Evolutionary conservation across 2,113 vertebrate species (phyloP).

Genomic region (Amphiprion percula): DNA sequence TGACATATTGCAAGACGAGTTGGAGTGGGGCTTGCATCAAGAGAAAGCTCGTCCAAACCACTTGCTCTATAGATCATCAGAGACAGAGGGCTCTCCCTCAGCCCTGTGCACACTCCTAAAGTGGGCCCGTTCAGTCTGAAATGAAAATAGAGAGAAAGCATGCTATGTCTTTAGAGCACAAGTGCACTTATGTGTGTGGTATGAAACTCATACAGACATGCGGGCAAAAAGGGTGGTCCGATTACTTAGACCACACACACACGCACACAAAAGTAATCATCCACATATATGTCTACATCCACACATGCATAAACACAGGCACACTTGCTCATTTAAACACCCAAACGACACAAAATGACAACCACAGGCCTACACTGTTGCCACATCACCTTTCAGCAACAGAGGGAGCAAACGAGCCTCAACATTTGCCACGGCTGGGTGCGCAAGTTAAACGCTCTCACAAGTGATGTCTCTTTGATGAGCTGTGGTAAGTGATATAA

Average conservation of each 20-base stretch:
- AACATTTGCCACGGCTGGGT: conserved; percentile 66
- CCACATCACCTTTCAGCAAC: conserved; percentile 53
- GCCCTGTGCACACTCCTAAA: conserved; percentile 47
- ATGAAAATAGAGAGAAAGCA: conserved; percentile 51
- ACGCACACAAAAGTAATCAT: conserved; percentile 39
- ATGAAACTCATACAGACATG: conserved; percentile 60
- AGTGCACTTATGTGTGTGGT: conserved; percentile 57
- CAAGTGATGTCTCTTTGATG: conserved; percentile 79
- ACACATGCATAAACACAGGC: conserved; percentile 6
- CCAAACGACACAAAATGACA: conserved; percentile 63
- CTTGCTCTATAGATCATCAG: conserved; percentile 77
- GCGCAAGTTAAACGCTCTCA: conserved; percentile 66
- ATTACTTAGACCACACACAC: conserved; percentile 80
- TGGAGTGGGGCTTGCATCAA: conserved; percentile 70
- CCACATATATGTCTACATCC: background rate
- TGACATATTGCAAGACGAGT: conserved; percentile 75
- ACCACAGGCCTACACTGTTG: conserved; percentile 48
- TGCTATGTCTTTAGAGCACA: conserved; percentile 16
- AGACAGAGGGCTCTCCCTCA: conserved; percentile 66
- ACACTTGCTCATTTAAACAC: conserved; percentile 34
- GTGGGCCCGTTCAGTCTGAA: conserved; percentile 60
- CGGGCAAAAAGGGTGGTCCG: conserved; percentile 51
- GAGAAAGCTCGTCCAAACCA: conserved; percentile 67
- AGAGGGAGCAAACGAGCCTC: conserved; percentile 49
- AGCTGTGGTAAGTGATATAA: conserved; percentile 76